Evolutionary conservation across 2,113 vertebrate genomes (phyloP), one percentile per base, ranked within the genome.

Genomic region (Dolichotis patagonum): DNA sequence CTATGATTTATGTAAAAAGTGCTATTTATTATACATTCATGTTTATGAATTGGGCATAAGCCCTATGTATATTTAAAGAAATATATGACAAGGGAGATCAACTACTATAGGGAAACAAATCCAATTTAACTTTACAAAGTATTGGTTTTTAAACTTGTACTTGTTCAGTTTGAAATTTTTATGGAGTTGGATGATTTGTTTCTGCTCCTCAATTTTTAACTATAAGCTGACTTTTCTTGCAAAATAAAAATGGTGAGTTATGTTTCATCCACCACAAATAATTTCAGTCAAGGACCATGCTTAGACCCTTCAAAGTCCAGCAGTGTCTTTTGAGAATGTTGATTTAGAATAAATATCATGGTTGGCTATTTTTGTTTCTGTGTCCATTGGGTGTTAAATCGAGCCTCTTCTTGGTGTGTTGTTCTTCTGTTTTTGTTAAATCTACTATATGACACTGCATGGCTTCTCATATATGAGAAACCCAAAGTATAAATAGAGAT

Each of bases 81-180:
- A 62, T 75, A 69, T 77, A 41, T 84, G 78, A 90, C 14, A 65
- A 92, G 32, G 11, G 41, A 75, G n/a, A 81, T 81, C 46, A 84
- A 17, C 32, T 85, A 11, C 83, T 35, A 41, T 20, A 30, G 38
- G 35, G 60, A 95, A 32, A 67, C 3, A 63, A 77, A 94, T 38
- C 11, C 41, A 81, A 87, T 95, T 80, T 67, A 90, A 90, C 24
- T 80, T 71, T 92, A 80, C 46, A 86, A 86, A 96, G 49, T 41
- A 52, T 58, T 73, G 69, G 1, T 17, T 90, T 94, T 95, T 67
- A 89, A 85, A 89, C 30, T 77, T 90, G 38, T 56, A 49, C 32
- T 90, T 77, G 10, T 78, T 43, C 75, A 60, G 22, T 89, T 94
- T 95, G 75, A 28, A 49, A 17, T 58, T 75, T 94, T 81, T 88